Conservation (phyloP, 2,113 vertebrate genomes). For the Calonectris borealis region DNA sequence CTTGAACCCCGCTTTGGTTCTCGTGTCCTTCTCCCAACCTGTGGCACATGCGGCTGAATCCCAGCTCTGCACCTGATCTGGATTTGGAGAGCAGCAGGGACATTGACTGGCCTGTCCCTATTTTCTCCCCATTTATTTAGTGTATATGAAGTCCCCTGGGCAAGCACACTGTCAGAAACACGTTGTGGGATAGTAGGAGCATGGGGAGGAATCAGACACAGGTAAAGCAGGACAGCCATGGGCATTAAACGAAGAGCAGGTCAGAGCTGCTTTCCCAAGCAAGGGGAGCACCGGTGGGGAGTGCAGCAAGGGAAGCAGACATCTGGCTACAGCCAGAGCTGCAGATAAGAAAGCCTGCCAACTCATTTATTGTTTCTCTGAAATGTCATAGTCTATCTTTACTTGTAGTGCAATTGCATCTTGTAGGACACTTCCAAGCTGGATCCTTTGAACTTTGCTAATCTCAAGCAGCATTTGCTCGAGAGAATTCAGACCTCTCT, state of each 20-base stretch:
- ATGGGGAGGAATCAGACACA: not conserved
- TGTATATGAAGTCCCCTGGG: not conserved
- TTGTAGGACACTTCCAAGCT: not conserved
- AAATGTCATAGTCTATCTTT: not conserved
- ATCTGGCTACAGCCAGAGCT: not conserved
- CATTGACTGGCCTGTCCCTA: not conserved
- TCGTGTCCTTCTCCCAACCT: not conserved
- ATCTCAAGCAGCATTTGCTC: not conserved
- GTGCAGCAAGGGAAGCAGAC: not conserved
- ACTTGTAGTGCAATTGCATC: not conserved
- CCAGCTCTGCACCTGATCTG: not conserved
- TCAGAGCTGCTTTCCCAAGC: not conserved
- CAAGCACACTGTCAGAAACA: not conserved
- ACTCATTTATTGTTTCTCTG: not conserved
- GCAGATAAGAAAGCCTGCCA: not conserved
- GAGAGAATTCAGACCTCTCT: not conserved
- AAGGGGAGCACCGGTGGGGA: not conserved
- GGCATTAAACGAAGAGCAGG: not conserved
- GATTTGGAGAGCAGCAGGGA: not conserved
- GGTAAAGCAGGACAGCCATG: not conserved
- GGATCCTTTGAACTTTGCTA: not conserved
- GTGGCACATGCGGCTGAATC: not conserved
- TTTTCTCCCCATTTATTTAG: not conserved
- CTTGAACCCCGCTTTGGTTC: not conserved
- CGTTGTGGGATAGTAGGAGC: fast-evolving